These are phyloP conservation scores for Volucella inanis DNA, from an alignment of 2,888 invertebrate genomes.

Conservation along the genomic window DNA sequence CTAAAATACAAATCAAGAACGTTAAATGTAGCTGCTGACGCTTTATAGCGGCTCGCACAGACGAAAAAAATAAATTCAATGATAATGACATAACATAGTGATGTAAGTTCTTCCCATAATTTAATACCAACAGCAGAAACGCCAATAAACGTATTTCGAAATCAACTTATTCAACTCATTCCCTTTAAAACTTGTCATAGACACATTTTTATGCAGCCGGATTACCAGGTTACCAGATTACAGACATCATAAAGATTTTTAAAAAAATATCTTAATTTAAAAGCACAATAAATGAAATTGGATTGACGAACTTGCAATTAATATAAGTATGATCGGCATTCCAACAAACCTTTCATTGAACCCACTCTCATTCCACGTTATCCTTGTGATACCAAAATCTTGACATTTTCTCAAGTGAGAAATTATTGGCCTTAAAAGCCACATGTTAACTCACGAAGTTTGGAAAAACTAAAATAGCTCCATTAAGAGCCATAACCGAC, in stretches of 20 bases:
- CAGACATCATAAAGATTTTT: slow-evolving; percentile 38
- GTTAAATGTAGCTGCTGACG: slow-evolving; percentile 12
- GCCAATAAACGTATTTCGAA: slow-evolving; percentile 24
- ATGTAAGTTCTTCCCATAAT: slow-evolving; percentile 33
- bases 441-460: too few relatives aligned
- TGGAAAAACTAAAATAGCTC: slow-evolving; percentile 21
- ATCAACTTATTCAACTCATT: slow-evolving; percentile 28
- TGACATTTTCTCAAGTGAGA: too few relatives aligned
- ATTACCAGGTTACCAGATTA: slow-evolving; percentile 26
- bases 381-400: slow-evolving; percentile 6
- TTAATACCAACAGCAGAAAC: slow-evolving; percentile 24
- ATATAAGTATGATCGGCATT: slow-evolving; percentile 28
- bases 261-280: too few relatives aligned
- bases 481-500: slow-evolving; percentile 4
- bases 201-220: slow-evolving; percentile 36
- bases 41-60: not conserved
- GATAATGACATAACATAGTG: slow-evolving; percentile 4
- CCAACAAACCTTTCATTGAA: slow-evolving; percentile 38
- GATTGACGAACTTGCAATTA: slow-evolving; percentile 39
- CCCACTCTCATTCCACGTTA: slow-evolving; percentile 28
- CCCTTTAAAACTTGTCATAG: too few relatives aligned
- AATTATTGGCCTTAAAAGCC: too few relatives aligned
- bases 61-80: too few relatives aligned
- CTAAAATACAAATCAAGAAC: slow-evolving; percentile 2
- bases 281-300: too few relatives aligned